Conservation (phyloP, 2,113 vertebrate species). For the Prionailurus viverrinus region DNA sequence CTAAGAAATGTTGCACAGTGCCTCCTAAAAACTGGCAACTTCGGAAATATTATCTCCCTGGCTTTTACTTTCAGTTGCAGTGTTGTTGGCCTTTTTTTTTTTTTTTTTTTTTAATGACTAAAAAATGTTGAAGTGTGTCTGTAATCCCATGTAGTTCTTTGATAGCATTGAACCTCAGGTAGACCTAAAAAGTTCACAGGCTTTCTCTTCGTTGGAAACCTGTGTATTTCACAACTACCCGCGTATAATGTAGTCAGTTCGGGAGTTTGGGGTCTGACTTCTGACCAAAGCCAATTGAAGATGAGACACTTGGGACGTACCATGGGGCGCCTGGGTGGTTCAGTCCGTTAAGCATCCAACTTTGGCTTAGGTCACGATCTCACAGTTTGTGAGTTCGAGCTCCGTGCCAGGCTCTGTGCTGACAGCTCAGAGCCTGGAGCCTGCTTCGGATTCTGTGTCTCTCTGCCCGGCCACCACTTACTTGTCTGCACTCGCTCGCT, state of each 20-base stretch:
- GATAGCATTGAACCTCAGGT: background rate
- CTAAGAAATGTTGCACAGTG: background rate
- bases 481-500: too few species aligned
- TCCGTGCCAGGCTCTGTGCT: too few species aligned
- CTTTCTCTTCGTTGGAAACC: background rate
- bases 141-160: background rate
- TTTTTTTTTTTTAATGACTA: conserved; percentile 13
- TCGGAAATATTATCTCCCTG: background rate
- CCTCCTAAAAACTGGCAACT: background rate
- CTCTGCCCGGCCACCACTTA: too few species aligned
- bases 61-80: conserved; percentile 5
- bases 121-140: background rate
- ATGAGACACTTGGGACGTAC: background rate
- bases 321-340: too few species aligned
- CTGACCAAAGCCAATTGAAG: background rate
- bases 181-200: background rate
- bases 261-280: background rate
- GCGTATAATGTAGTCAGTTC: fast-evolving
- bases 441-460: too few species aligned
- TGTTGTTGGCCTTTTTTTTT: conserved; percentile 8
- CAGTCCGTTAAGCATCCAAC: too few species aligned
- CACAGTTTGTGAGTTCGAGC: too few species aligned
- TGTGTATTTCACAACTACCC: fast-evolving
- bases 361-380: too few species aligned
- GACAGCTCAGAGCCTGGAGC: too few species aligned